A percentile compares a stretch with the other conserved stretches of the same genome.
These are phyloP conservation scores for Acrocephalus arundinaceus DNA, from an alignment of 2,113 vertebrate genomes.

Conservation along the genomic window DNA sequence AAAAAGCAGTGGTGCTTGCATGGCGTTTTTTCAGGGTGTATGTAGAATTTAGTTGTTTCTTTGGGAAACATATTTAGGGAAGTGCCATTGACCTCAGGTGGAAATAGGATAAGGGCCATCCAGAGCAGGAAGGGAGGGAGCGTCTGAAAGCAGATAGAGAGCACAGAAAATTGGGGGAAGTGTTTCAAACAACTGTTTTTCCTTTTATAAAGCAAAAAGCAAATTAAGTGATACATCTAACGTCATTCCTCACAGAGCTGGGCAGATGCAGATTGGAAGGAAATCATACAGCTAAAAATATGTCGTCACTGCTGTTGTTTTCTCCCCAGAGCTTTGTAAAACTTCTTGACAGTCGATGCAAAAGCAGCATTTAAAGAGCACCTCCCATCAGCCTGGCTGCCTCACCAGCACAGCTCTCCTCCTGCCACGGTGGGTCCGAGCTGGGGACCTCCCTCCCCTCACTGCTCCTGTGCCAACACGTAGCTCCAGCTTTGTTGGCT, in stretches of 20 bases:
- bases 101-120: slow-evolving; percentile 64
- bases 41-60: slow-evolving; percentile 21
- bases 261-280: slow-evolving; percentile 16
- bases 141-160: slow-evolving; percentile 62
- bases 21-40: background rate
- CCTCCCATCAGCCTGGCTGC: background rate
- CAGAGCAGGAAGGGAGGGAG: slow-evolving; percentile 63
- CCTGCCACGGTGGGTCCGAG: rapidly evolving
- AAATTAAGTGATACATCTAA: slow-evolving; percentile 23
- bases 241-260: slow-evolving; percentile 11
- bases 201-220: slow-evolving; percentile 36
- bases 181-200: slow-evolving; percentile 55
- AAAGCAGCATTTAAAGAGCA: slow-evolving; percentile 12
- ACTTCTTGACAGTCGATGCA: background rate
- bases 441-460: background rate
- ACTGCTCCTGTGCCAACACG: rapidly evolving
- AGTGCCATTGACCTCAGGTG: slow-evolving; percentile 66
- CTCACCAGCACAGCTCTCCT: background rate
- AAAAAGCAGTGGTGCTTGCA: background rate
- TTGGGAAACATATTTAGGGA: slow-evolving; percentile 54
- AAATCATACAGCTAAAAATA: slow-evolving; percentile 45
- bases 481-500: background rate
- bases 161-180: slow-evolving; percentile 55
- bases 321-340: background rate
- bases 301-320: background rate